A percentile compares a stretch with the other conserved stretches of the same genome.
Evolutionary conservation across 2,888 invertebrate genomes (phyloP).

Genomic region (Chironomus riparius): DNA sequence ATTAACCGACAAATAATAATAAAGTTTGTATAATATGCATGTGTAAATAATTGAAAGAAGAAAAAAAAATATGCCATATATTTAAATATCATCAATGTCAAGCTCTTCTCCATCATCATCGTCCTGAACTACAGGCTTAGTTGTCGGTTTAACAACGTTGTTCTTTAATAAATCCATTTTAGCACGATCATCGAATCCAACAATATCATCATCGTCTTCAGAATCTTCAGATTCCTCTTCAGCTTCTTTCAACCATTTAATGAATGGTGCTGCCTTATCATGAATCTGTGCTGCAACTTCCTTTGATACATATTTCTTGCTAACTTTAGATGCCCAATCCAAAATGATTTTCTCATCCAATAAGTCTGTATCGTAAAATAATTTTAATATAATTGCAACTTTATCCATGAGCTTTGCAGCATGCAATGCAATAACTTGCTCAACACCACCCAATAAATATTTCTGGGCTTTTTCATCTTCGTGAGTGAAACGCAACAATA

Average conservation of each 20-base stretch:
- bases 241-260: slow-evolving; percentile 95
- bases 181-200: slow-evolving; percentile 84
- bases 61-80: neutral
- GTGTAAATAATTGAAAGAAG: neutral
- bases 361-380: slow-evolving; percentile 91
- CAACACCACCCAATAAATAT: slow-evolving; percentile 88
- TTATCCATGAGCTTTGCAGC: slow-evolving; percentile 71
- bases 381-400: slow-evolving; percentile 80
- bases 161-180: slow-evolving; percentile 64
- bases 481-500: slow-evolving; percentile 73
- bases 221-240: slow-evolving; percentile 86
- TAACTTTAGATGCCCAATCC: slow-evolving; percentile 93
- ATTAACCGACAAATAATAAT: neutral
- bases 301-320: slow-evolving; percentile 87
- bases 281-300: slow-evolving; percentile 89
- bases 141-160: slow-evolving; percentile 43
- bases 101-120: slow-evolving; percentile 71
- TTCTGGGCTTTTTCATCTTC: slow-evolving; percentile 79
- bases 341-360: slow-evolving; percentile 88
- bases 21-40: neutral
- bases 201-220: slow-evolving; percentile 59
- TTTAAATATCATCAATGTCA: slow-evolving; percentile 88
- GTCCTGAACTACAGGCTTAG: slow-evolving; percentile 48
- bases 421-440: slow-evolving; percentile 80
- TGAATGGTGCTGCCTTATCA: slow-evolving; percentile 82